Evolutionary conservation across 2,888 invertebrate species (phyloP).

Genomic region (Arenicola marina): DNA sequence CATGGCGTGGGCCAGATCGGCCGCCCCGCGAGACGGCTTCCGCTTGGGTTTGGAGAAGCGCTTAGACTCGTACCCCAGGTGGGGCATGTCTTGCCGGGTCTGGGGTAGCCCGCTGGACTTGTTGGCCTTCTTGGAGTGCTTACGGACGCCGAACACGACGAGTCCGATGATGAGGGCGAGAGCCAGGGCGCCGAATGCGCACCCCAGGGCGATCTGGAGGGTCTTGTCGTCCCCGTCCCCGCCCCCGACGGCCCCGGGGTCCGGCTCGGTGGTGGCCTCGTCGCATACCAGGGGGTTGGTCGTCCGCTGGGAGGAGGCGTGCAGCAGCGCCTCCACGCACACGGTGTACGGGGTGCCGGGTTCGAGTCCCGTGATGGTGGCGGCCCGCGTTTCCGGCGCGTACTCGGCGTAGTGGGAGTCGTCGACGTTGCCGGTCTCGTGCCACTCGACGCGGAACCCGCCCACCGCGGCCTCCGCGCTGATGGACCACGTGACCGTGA

Average conservation of each 20-base stretch:
- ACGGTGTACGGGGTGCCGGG: background rate
- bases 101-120: too few relatives aligned
- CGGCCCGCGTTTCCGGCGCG: background rate
- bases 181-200: background rate
- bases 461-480: background rate
- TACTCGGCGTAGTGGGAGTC: background rate
- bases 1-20: too few relatives aligned
- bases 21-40: conserved; percentile 15
- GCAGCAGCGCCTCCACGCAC: background rate
- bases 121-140: too few relatives aligned
- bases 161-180: background rate
- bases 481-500: background rate
- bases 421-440: background rate
- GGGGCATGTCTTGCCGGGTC: background rate
- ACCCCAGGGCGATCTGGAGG: background rate
- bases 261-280: background rate
- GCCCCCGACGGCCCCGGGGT: background rate
- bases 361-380: background rate
- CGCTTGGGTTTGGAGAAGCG: conserved; percentile 31
- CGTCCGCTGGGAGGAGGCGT: background rate
- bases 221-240: background rate
- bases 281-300: background rate
- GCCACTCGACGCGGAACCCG: background rate
- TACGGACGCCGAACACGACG: conserved; percentile 1
- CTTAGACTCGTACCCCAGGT: conserved; percentile 24